These are phyloP conservation scores for Esperia sulphurella DNA, from an alignment of 2,888 invertebrate species.

Conservation along the genomic window DNA sequence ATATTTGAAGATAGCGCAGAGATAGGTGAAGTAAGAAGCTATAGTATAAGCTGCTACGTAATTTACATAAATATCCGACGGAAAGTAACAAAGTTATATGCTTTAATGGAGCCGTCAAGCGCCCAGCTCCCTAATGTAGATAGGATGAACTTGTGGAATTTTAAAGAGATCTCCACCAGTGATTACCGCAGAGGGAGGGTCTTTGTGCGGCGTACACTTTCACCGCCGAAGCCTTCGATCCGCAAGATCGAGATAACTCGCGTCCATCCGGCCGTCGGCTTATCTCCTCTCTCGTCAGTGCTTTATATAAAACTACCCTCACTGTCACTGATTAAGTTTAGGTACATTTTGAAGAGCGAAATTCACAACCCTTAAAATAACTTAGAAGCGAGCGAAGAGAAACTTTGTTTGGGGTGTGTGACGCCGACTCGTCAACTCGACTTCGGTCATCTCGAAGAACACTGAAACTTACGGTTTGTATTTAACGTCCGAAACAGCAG, in stretches of 20 bases:
- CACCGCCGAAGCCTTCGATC: background rate
- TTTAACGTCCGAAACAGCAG: constrained; percentile 20
- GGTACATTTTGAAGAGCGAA: background rate
- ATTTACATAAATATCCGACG: background rate
- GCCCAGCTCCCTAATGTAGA: background rate
- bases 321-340: background rate
- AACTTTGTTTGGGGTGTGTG: background rate
- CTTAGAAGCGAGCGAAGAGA: background rate
- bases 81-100: background rate
- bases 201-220: background rate
- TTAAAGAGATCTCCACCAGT: constrained; percentile 4
- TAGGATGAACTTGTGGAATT: background rate
- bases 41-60: background rate
- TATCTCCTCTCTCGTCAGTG: background rate
- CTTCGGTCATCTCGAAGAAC: background rate
- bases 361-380: too few species aligned
- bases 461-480: constrained; percentile 12
- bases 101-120: background rate
- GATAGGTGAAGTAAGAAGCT: background rate
- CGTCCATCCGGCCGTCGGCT: constrained; percentile 4
- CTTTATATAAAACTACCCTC: constrained; percentile 6
- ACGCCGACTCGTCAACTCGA: background rate
- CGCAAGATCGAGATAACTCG: constrained; percentile 19
- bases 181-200: background rate
- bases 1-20: background rate